phyloP scores from a whole-genome alignment of 2,888 invertebrate genomes.

The Junonia oenone region DNA sequence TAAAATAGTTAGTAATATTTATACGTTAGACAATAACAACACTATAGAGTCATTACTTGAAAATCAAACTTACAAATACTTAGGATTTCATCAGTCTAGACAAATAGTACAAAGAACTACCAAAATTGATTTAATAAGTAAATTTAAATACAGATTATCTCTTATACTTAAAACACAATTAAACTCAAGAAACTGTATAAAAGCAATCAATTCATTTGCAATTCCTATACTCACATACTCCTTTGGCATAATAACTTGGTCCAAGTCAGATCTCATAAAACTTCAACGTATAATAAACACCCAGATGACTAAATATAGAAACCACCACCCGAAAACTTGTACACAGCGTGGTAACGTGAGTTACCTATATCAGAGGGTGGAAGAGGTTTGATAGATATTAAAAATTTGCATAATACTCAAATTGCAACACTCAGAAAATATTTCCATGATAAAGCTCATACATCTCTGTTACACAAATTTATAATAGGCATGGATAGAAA shows the following conservation, averaged over 20 bases:
- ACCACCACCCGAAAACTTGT: not conserved
- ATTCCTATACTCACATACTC: constrained; percentile 11
- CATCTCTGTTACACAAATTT: too few species aligned
- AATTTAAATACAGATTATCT: not conserved
- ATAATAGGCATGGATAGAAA: too few species aligned
- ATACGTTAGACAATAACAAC: not conserved
- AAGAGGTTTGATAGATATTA: too few species aligned
- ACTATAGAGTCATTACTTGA: constrained; percentile 1
- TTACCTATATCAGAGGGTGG: too few species aligned
- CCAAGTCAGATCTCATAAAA: not conserved
- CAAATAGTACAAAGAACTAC: constrained; percentile 1
- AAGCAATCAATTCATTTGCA: not conserved
- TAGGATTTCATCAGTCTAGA: constrained; percentile 13
- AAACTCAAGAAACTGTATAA: not conserved
- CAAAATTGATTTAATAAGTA: not conserved
- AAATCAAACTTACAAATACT: constrained; percentile 6
- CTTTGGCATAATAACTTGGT: constrained; percentile 6
- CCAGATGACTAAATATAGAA: not conserved
- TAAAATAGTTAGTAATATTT: not conserved
- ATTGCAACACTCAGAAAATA: not conserved
- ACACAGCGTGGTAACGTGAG: too few species aligned
- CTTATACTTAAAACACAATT: not conserved
- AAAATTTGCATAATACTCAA: too few species aligned
- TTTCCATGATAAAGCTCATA: too few species aligned
- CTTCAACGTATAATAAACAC: not conserved